Conservation (phyloP, 1,140 invertebrate species). For the Oncopodura yosiiana region DNA sequence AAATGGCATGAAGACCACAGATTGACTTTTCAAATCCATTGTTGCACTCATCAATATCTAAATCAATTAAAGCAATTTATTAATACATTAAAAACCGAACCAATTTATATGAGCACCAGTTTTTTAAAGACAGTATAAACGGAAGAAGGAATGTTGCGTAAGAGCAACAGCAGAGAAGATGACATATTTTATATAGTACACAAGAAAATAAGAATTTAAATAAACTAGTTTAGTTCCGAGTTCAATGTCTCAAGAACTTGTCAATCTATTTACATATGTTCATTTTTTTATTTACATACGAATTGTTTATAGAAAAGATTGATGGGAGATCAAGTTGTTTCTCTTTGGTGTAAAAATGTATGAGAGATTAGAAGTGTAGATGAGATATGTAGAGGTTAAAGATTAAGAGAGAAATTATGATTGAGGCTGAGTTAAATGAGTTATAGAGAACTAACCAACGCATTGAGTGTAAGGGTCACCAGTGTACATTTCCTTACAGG, state of each 20-base stretch:
- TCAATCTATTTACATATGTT: not conserved
- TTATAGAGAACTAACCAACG: constrained; percentile 45
- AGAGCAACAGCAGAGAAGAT: no score
- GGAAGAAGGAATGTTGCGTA: no score
- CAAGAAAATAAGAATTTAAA: not conserved
- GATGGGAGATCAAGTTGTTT: not conserved
- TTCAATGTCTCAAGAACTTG: not conserved
- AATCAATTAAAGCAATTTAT: constrained; percentile 5
- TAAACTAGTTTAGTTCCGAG: not conserved
- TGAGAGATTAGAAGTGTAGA: not conserved
- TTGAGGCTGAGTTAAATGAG: not conserved
- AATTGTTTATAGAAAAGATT: not conserved
- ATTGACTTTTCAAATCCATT: constrained; percentile 60
- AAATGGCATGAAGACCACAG: constrained; percentile 77
- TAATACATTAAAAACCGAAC: not conserved
- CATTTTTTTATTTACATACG: not conserved
- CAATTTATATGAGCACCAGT: not conserved
- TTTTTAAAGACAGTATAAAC: no score
- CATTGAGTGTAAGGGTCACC: constrained; percentile 74
- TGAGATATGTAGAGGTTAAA: not conserved
- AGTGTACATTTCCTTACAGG: constrained; percentile 57
- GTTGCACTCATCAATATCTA: constrained; percentile 89
- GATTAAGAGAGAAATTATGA: not conserved
- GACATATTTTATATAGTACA: not conserved
- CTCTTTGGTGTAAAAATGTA: not conserved